phyloP scores from a whole-genome alignment of 2,888 invertebrate genomes.

The Caenorhabditis zanzibari region DNA sequence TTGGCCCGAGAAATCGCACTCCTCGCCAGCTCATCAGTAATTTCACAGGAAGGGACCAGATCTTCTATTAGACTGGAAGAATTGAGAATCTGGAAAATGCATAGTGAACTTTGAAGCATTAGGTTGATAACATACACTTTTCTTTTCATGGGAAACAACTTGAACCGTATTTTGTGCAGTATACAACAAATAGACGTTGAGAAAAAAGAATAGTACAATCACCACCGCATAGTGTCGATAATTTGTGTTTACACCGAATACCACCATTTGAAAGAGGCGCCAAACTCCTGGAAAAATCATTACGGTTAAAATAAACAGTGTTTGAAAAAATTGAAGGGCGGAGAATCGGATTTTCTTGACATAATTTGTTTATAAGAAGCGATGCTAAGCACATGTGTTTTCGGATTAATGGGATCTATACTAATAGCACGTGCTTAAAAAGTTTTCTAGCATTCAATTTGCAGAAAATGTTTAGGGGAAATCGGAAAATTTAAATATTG shows the following conservation, averaged over 20 bases:
- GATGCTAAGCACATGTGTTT: slow-evolving; percentile 20
- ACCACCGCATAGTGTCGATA: slow-evolving; percentile 49
- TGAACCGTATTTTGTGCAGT: slow-evolving; percentile 41
- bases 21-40: slow-evolving; percentile 65
- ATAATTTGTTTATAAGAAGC: not conserved
- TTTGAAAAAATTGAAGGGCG: not conserved
- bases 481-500: too few species aligned
- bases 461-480: not conserved
- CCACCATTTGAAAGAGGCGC: slow-evolving; percentile 48
- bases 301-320: not conserved
- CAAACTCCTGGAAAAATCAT: slow-evolving; percentile 41
- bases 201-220: slow-evolving; percentile 53
- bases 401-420: not conserved
- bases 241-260: slow-evolving; percentile 23
- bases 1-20: slow-evolving; percentile 76
- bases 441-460: not conserved
- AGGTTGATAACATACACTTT: not conserved
- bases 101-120: too few species aligned
- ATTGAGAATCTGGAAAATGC: not conserved
- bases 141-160: not conserved
- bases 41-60: slow-evolving; percentile 29
- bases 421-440: not conserved
- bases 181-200: slow-evolving; percentile 60
- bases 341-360: not conserved
- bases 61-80: not conserved